Base-by-base conservation (phyloP, 1,140 invertebrate genomes). In the Zaprionus vittiger region DNA sequence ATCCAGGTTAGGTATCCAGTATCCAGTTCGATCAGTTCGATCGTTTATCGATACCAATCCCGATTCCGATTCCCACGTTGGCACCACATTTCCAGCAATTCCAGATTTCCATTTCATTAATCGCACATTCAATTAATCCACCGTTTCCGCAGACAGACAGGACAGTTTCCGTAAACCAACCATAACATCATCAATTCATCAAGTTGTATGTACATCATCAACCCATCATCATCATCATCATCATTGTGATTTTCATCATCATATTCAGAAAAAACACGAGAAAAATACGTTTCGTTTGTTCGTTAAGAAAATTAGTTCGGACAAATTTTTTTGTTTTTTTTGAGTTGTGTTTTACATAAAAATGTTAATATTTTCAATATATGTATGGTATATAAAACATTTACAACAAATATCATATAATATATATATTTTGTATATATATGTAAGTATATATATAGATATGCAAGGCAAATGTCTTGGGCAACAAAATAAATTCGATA, bases 211-310 rank as follows among this genome's bases (percentile, higher is more conserved):
- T 80, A 86, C 83, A 83, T 91, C 79, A 91, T 72, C 82, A 34
- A 83, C 78, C 80, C 81, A 69, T 38, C 64, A 67, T 60, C 86
- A 91, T 86, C 85, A 90, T 85, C 86, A 91, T 91, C 79, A 90
- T 92, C 76, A 92, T 89, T 90, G 78, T 89, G 79, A 90, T 89
- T 81, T 81, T 92, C 91, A 92, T 91, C 91, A 92, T 91, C 91
- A 90, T 91, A 89, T 91, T 91, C 87, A 92, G 87, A 91, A 91
- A 93, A 92, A 92, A 93, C 92, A 93, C 92, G 92, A 93, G 91
- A 93, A 93, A 93, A 93, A 93, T 93, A 93, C 92, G 92, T 91
- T 91, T 92, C 92, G 92, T 91, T 91, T 93, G 91, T 93, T 93
- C 92, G 92, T 84, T 93, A 93, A 93, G 92, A 93, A 93, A 93